Conservation (phyloP, 2,113 vertebrate genomes). For the Hipposideros armiger region DNA sequence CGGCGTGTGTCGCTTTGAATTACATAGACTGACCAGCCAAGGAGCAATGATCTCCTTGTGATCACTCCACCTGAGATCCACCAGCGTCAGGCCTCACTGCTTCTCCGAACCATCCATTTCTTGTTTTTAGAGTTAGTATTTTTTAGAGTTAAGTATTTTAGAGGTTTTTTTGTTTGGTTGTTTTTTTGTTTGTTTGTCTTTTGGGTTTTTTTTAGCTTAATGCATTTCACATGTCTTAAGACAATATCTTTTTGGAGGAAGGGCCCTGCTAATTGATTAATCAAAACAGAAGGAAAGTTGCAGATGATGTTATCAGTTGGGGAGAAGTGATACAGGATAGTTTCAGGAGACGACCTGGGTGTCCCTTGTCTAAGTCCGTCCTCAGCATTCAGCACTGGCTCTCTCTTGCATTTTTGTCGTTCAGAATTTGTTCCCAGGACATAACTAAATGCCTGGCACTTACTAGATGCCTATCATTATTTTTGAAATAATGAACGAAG, state of each 20-base stretch:
- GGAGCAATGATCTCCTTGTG: not conserved
- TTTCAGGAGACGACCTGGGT: not conserved
- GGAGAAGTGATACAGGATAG: not conserved
- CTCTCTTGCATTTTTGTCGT: not conserved
- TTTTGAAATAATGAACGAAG: conserved; percentile 20
- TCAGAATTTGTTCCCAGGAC: not conserved
- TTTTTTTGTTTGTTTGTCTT: not conserved
- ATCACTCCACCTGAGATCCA: not conserved
- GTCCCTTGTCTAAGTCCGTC: not conserved
- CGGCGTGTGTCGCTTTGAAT: not conserved
- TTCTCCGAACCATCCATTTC: not conserved
- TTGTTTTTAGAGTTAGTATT: not conserved
- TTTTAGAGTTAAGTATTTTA: not conserved
- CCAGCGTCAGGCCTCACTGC: not conserved
- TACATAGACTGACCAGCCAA: not conserved
- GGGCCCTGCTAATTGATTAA: not conserved
- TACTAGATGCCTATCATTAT: not conserved
- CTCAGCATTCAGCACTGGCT: not conserved
- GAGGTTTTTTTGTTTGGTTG: not conserved
- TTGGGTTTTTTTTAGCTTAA: not conserved
- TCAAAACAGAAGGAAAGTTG: not conserved
- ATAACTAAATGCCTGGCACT: not conserved
- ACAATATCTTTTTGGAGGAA: not conserved
- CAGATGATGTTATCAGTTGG: not conserved
- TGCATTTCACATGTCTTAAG: not conserved